Evolutionary conservation across 1,140 invertebrate species (phyloP), one percentile per base, ranked within the genome.

Genomic region (Drosophila ficusphila): DNA sequence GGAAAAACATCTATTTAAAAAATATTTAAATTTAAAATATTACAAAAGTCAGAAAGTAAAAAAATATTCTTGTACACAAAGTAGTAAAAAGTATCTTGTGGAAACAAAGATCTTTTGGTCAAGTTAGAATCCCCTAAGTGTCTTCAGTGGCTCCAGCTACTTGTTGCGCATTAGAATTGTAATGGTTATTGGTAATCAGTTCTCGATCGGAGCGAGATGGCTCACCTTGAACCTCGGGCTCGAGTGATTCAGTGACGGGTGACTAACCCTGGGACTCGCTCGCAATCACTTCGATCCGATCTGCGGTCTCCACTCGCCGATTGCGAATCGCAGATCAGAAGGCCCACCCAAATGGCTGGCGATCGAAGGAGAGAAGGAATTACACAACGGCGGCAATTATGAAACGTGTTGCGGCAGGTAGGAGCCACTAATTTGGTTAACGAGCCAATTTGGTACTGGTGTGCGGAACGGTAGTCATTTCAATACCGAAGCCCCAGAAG

Each of bases 371-470:
- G n/a, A 52, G 54, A 65, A 49, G 56, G 39, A 72, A 73, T 82
- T 82, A 77, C 61, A 68, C 78, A 82, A 47, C 27, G 36, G 57
- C 38, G 72, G 29, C 60, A 65, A 74, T 74, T 74, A 74, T 51
- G 62, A 72, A 74, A 74, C 70, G 65, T 49, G 52, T 71, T 71
- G 52, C 25, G 52, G 39, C 65, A 41, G 64, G 64, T 31, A 78
- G 53, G 34, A 78, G 76, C 79, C 62, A 41, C 49, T 69, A 86
- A 86, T 86, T 86, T 86, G 81, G 82, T 81, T 86, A 86, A 86
- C 76, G 76, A 86, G 81, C 76, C 76, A 86, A 86, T 81, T 81
- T 81, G 51, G 76, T 47, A n/a, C n/a, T n/a, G 54, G 39, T 54
- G 49, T 53, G 27, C 58, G 31, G 31, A 44, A 25, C 62, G 51